These are phyloP conservation scores for Chelmon rostratus DNA, from an alignment of 2,797 vertebrate species.

Conservation along the genomic window DNA sequence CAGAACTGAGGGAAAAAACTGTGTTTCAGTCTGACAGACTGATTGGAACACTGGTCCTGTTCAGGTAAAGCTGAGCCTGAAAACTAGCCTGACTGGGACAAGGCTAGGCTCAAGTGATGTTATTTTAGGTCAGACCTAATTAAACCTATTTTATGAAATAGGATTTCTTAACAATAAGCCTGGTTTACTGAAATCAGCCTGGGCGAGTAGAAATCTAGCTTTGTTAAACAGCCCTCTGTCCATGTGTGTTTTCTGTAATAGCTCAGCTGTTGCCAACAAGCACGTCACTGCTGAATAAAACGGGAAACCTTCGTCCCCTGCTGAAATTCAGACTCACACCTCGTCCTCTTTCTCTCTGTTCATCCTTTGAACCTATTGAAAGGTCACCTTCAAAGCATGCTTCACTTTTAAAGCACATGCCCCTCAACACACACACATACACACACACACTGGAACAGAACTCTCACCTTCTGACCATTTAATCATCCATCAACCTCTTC, in stretches of 20 bases:
- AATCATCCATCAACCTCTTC: not conserved
- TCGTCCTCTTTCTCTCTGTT: conserved; percentile 9
- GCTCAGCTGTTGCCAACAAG: not conserved
- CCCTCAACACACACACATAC: not conserved
- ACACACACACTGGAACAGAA: not conserved
- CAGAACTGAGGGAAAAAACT: not conserved
- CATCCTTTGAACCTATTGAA: conserved; percentile 62
- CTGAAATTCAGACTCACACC: conserved; percentile 17
- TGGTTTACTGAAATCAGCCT: not conserved
- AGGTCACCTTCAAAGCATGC: conserved; percentile 68
- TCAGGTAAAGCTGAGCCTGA: not conserved
- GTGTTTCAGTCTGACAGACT: not conserved
- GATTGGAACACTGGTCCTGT: not conserved
- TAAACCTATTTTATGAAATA: not conserved
- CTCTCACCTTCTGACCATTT: conserved; percentile 6
- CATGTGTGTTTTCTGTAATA: not conserved
- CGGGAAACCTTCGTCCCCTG: not conserved
- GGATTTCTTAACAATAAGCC: too few relatives aligned
- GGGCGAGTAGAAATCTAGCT: not conserved
- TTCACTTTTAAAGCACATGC: conserved; percentile 20
- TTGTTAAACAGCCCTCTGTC: not conserved
- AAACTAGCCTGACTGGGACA: not conserved
- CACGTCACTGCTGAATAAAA: conserved; percentile 4
- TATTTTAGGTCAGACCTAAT: not conserved
- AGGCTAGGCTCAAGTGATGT: not conserved